Evolutionary conservation across 92 coral and sea anemone species (phyloP), one percentile per base, ranked within the genome.

Genomic region (Phenganax subtilis): DNA sequence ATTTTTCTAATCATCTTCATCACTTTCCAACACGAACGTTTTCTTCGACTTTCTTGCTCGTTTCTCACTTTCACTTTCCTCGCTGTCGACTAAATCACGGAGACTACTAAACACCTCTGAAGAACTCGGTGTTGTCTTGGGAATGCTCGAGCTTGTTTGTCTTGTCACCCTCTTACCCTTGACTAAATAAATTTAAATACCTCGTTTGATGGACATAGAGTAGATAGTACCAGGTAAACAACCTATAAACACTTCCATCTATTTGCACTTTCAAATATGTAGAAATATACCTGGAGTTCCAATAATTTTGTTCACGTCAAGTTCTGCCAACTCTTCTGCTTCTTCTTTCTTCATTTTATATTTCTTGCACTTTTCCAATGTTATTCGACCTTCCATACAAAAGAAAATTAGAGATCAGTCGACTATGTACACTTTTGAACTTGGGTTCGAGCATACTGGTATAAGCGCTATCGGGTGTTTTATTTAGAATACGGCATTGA

Each of bases 51-150:
- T 78, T 62, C 82, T 65, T 28, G 57, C 56, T 16, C 77, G 77
- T 54, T 54, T 72, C 14, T 72, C 77, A 44, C 54, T 78, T 60
- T 52, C 72, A 44, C 82, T 78, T 53, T 62, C 82, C 12, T 93
- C 94, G 75, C 94, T 91, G 73, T 93, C 98, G 63, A 94, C 91
- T 75, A 92, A 80, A 54, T 91, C 98, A 78, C 89, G 89, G 29
- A 94, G 92, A 9, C 89, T 86, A 59, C 90, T 80, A 85, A 91
- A 74, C 75, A 25, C 76, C 77, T 79, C 55, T 85, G 76, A 57
- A 75, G 70, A 75, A 82, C 87, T 55, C 88, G 92, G 58, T 15
- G 59, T 67, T 64, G 62, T 76, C 71, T 64, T 85, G 7, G 81
- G 68, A 54, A 81, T 72, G 8, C 76, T 72, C 11, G 63, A 63